phyloP scores from a whole-genome alignment of 2,888 invertebrate species.

The Hipparchia semele region DNA sequence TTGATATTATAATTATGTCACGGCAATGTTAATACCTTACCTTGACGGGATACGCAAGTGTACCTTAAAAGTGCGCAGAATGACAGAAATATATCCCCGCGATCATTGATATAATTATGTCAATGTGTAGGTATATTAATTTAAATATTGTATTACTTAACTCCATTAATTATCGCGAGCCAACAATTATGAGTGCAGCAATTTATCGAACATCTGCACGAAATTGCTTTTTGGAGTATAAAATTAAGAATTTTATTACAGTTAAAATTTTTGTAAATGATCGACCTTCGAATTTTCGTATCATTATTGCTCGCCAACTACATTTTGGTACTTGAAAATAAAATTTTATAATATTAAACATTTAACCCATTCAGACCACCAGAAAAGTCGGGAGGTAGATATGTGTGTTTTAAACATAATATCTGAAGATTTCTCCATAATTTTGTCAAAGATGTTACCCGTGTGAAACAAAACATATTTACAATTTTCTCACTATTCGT shows the following conservation, averaged over 20 bases:
- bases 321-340: not conserved
- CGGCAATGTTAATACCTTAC: not conserved
- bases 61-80: not conserved
- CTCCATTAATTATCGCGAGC: not conserved
- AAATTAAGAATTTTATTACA: slow-evolving; percentile 9
- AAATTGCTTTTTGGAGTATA: slow-evolving; percentile 6
- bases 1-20: not conserved
- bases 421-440: too few species aligned
- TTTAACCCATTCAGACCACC: too few species aligned
- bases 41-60: not conserved
- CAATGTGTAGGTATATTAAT: not conserved
- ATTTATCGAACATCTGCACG: slow-evolving; percentile 3
- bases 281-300: not conserved
- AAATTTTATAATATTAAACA: not conserved
- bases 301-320: not conserved
- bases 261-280: not conserved
- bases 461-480: too few species aligned
- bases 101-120: not conserved
- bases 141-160: not conserved
- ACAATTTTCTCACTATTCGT: too few species aligned
- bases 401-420: too few species aligned
- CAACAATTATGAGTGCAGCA: slow-evolving; percentile 6
- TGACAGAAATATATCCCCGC: not conserved
- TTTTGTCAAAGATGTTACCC: too few species aligned
- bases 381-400: too few species aligned